phyloP scores from a whole-genome alignment of 2,113 vertebrate species.

The Emydocephalus ijimae region DNA sequence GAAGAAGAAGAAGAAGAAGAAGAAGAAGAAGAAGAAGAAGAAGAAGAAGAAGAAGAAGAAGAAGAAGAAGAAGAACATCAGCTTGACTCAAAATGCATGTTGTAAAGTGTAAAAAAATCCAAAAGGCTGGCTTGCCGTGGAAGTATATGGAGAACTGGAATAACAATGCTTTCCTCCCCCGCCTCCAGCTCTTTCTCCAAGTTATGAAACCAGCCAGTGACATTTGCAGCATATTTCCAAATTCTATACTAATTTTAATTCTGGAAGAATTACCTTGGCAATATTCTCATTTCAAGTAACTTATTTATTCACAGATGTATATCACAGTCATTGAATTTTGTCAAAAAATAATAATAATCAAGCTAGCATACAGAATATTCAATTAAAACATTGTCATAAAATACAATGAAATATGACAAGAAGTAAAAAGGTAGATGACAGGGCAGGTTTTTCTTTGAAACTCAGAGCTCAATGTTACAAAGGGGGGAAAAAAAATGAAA shows the following conservation, averaged over 20 bases:
- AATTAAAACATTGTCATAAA: not conserved
- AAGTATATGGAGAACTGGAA: not conserved
- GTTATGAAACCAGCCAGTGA: not conserved
- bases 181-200: not conserved
- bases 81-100: not conserved
- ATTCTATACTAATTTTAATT: not conserved
- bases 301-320: not conserved
- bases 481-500: not conserved
- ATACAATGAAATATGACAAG: not conserved
- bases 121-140: not conserved
- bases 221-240: not conserved
- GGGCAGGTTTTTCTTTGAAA: not conserved
- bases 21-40: no score
- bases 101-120: not conserved
- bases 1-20: no score
- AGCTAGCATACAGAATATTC: not conserved
- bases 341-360: not conserved
- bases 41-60: no score
- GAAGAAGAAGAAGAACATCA: no score
- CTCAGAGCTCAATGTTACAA: not conserved
- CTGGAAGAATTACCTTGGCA: not conserved
- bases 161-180: not conserved
- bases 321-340: not conserved
- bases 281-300: not conserved
- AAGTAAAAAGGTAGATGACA: not conserved